A percentile compares a stretch with the other conserved stretches of the same genome.
These are phyloP conservation scores for Diarsia rubi DNA, from an alignment of 2,888 invertebrate species.

Conservation along the genomic window DNA sequence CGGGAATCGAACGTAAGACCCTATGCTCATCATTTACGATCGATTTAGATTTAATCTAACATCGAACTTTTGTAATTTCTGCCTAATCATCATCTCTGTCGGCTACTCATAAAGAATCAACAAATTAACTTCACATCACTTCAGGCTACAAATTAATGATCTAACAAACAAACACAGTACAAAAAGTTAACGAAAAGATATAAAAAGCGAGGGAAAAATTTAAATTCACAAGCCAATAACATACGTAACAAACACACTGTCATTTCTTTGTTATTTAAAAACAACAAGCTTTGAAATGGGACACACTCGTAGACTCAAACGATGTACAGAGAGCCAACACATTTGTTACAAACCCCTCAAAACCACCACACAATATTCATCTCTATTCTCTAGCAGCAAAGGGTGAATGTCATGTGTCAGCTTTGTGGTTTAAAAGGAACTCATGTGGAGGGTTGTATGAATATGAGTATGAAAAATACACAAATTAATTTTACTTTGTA, in stretches of 20 bases:
- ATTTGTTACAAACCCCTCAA: conserved; percentile 10
- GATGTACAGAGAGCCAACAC: conserved; percentile 38
- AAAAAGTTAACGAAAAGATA: conserved; percentile 50
- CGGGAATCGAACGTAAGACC: too few relatives aligned
- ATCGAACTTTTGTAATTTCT: not conserved
- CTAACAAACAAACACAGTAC: conserved; percentile 39
- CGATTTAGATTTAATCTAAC: too few relatives aligned
- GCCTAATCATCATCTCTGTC: not conserved
- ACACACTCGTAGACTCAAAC: conserved; percentile 58
- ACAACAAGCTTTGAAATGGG: conserved; percentile 69
- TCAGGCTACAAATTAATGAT: conserved; percentile 45
- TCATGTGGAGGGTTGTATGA: conserved; percentile 25
- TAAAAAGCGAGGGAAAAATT: conserved; percentile 55
- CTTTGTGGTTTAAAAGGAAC: not conserved
- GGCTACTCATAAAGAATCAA: not conserved
- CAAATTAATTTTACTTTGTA: conserved; percentile 62
- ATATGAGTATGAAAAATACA: conserved; percentile 58
- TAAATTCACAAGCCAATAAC: conserved; percentile 70
- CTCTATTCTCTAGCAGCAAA: fast-evolving
- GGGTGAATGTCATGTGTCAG: conserved; percentile 4
- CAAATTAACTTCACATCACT: conserved; percentile 24
- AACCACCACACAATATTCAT: not conserved
- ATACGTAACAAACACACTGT: conserved; percentile 61
- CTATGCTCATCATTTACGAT: too few relatives aligned
- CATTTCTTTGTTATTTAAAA: conserved; percentile 75